Base-by-base conservation (phyloP, 2,113 vertebrate species). In the Poecile atricapillus region DNA sequence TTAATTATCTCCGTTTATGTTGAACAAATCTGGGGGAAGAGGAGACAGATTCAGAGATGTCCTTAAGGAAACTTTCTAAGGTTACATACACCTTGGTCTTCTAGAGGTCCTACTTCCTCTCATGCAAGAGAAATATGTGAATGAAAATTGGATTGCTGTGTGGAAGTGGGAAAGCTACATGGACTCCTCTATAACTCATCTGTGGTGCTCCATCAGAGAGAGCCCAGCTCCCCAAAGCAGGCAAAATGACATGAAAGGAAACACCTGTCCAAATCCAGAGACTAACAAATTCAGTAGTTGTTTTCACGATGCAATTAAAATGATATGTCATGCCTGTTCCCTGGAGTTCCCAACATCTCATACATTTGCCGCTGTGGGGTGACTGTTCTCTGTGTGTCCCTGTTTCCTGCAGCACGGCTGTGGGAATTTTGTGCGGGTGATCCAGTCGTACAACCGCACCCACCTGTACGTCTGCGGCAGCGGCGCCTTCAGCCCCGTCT, bases 391-490 rank as follows among this genome's bases (percentile, higher is more conserved):
- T 73, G 37, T 43, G 43, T 43, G 43, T 43, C 14, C 39, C 39
- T 90, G 17, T 24, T 76, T 65, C 30, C 95, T 88, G 65, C 87
- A 99, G 99, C 99, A 99, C 2, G 99, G 99, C 87, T 99, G 99
- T 96, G 99, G 99, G 59, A 99, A 99, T 95, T 99, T 99, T 39
- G 98, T 99, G 79, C 98, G 99, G 2, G 99, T 99, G 65, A 98
- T 99, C 91, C 99, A 99, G 96, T 98, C 98, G 0, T 99, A 98
- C 95, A 99, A 99, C 89, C 98, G 99, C 63, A 99, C 99, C 5
- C 99, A 99, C 84, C 94, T 99, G 79, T 99, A 99, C 11, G 98
- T 99, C 83, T 99, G 99, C 8, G 99, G 99, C 88, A 99, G 99
- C 27, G 99, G 99, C 2, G 99, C 99, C 3, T 99, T 98, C 98